A percentile compares a stretch with the other conserved stretches of the same genome.
Evolutionary conservation across 2,113 vertebrate genomes (phyloP).

Genomic region (Rhinopomastus cyanomelas): DNA sequence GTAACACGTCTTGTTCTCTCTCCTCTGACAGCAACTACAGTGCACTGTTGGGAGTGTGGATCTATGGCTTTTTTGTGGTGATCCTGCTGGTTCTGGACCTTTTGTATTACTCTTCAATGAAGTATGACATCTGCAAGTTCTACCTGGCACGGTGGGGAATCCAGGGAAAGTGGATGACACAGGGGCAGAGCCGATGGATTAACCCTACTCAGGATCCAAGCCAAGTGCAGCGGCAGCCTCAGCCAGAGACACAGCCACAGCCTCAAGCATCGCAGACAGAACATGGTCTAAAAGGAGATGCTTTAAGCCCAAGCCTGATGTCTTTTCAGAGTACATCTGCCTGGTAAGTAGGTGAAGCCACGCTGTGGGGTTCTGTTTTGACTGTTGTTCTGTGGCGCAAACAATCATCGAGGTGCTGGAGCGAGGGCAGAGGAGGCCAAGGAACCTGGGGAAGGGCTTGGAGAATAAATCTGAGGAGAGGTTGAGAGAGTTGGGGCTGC

Average conservation of each 20-base stretch:
- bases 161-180: conserved; percentile 91
- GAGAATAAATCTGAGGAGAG: too few species aligned
- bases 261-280: conserved; percentile 77
- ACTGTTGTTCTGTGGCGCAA: neutral
- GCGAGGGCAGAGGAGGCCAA: too few species aligned
- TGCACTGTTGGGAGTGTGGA: conserved; percentile 95
- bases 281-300: conserved; percentile 83
- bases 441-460: too few species aligned
- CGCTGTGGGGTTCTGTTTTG: neutral
- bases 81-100: conserved; percentile 92
- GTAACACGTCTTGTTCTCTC: neutral
- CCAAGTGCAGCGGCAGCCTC: conserved; percentile 70
- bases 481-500: too few species aligned
- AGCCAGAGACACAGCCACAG: conserved; percentile 64
- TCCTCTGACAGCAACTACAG: conserved; percentile 90
- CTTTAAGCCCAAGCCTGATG: conserved; percentile 86
- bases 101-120: conserved; percentile 97
- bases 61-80: conserved; percentile 96
- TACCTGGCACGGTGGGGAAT: conserved; percentile 96
- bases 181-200: conserved; percentile 87
- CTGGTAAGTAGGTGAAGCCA: conserved; percentile 88
- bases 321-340: conserved; percentile 90
- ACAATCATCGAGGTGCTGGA: too few species aligned
- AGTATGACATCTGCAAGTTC: conserved; percentile 93
- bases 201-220: conserved; percentile 76